These are phyloP conservation scores for Tetropium fuscum DNA, from an alignment of 2,888 invertebrate genomes.

Conservation along the genomic window DNA sequence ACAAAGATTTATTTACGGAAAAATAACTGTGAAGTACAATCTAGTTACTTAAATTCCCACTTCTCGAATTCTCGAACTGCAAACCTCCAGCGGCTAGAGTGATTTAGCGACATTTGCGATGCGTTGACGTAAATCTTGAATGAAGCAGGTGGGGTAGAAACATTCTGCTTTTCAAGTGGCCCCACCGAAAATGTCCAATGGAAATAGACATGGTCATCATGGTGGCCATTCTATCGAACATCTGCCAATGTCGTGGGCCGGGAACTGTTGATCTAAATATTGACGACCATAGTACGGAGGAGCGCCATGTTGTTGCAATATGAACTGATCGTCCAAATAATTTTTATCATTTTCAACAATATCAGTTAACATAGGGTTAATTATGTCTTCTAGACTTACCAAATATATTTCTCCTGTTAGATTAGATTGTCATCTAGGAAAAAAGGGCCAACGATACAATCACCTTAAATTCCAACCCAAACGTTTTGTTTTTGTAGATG, in stretches of 20 bases:
- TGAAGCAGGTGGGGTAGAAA: neutral
- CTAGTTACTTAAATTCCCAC: neutral
- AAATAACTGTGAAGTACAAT: neutral
- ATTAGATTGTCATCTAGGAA: neutral
- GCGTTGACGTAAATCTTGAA: neutral
- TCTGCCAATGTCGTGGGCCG: neutral
- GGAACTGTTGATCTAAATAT: neutral
- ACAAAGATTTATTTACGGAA: too few relatives aligned
- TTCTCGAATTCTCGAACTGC: neutral
- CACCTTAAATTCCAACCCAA: neutral
- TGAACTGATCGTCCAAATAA: neutral
- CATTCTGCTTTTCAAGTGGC: neutral
- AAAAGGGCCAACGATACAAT: neutral
- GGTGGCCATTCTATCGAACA: neutral
- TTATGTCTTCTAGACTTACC: neutral
- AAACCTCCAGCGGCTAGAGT: neutral
- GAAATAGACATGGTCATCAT: neutral
- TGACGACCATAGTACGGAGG: neutral
- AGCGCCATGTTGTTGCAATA: neutral
- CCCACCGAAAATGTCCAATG: neutral
- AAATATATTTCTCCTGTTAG: neutral
- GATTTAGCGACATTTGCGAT: constrained; percentile 1
- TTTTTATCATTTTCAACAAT: neutral
- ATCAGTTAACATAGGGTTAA: neutral
- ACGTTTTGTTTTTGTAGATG: too few relatives aligned